Evolutionary conservation across 2,888 invertebrate species (phyloP).

Genomic region (Oconnorella tubifera): DNA sequence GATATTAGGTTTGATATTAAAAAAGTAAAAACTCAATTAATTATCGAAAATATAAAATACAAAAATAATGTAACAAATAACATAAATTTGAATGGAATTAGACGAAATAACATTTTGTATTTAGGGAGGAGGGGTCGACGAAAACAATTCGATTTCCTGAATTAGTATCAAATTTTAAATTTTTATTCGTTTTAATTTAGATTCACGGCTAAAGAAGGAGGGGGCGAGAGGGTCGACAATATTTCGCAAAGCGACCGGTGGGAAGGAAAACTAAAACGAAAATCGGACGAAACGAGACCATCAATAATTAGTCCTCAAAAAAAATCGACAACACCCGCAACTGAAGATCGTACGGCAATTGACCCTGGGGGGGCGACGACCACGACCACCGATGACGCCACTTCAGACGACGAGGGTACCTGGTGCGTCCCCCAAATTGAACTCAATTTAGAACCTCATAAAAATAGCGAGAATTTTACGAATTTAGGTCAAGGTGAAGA

Average conservation of each 20-base stretch:
- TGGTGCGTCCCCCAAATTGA: neutral
- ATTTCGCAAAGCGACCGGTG: neutral
- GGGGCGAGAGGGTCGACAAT: neutral
- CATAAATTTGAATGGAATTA: too few species aligned
- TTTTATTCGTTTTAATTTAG: neutral
- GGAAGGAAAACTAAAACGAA: neutral
- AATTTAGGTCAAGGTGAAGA: too few species aligned
- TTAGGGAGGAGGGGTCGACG: too few species aligned
- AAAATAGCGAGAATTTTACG: too few species aligned
- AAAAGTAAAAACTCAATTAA: too few species aligned
- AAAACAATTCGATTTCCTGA: too few species aligned
- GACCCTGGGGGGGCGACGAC: neutral
- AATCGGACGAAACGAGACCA: neutral
- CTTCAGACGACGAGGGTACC: neutral
- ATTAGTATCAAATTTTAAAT: neutral
- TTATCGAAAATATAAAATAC: too few species aligned
- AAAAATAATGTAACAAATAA: too few species aligned
- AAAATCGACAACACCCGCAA: neutral
- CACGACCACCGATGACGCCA: neutral
- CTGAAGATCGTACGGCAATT: neutral
- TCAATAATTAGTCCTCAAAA: neutral
- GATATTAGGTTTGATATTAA: too few species aligned
- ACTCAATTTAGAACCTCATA: too few species aligned
- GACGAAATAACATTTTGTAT: too few species aligned
- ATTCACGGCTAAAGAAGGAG: slow-evolving; percentile 6